phyloP scores from a whole-genome alignment of 2,797 vertebrate species.

The Poecilia velifera region DNA sequence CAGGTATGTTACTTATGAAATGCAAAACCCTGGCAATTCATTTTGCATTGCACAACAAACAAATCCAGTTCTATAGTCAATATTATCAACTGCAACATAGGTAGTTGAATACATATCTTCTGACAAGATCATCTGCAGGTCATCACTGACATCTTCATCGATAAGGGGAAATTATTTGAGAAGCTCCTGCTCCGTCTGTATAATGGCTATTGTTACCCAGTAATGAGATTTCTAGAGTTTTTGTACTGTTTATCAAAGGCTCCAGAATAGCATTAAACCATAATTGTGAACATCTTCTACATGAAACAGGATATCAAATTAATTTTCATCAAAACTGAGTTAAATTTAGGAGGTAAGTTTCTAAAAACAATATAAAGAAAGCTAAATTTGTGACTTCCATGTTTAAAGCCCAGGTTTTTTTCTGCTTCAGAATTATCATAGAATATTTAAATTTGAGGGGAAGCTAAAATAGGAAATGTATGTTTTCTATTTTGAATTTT shows the following conservation, averaged over 20 bases:
- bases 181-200: slow-evolving; percentile 9
- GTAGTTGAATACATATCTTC: slow-evolving; percentile 22
- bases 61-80: slow-evolving; percentile 39
- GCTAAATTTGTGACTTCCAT: not conserved
- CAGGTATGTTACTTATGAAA: slow-evolving; percentile 40
- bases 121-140: slow-evolving; percentile 21
- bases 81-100: slow-evolving; percentile 38
- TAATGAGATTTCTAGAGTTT: no score
- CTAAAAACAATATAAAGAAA: not conserved
- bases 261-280: not conserved
- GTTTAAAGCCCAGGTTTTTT: not conserved
- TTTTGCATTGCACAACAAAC: slow-evolving; percentile 31
- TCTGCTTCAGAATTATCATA: not conserved
- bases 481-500: no score
- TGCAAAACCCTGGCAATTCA: slow-evolving; percentile 31
- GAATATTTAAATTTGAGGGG: not conserved
- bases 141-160: slow-evolving; percentile 19
- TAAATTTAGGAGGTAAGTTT: not conserved
- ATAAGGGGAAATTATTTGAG: slow-evolving; percentile 10
- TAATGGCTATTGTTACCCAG: not conserved
- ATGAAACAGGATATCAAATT: not conserved
- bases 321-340: not conserved
- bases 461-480: not conserved
- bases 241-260: not conserved
- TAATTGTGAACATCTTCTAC: not conserved